These are phyloP conservation scores for Hybos culiciformis DNA, from an alignment of 2,888 invertebrate genomes.

Conservation along the genomic window DNA sequence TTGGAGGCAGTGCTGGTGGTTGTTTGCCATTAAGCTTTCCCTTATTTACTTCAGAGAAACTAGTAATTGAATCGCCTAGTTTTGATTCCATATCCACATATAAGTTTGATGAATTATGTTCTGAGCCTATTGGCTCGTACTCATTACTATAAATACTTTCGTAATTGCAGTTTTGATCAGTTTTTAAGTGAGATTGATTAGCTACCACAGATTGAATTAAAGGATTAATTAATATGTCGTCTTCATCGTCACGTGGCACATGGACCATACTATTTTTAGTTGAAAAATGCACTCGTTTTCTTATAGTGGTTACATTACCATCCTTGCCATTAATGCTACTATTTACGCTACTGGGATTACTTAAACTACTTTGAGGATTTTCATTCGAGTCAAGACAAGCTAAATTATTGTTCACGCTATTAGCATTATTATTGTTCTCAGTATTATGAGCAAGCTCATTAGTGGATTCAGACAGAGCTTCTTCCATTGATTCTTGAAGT, in stretches of 20 bases:
- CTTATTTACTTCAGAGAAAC: slow-evolving; percentile 23
- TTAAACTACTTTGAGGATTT: slow-evolving; percentile 16
- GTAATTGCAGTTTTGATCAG: slow-evolving; percentile 37
- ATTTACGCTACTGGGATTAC: slow-evolving; percentile 14
- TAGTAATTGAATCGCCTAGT: slow-evolving; percentile 28
- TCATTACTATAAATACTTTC: slow-evolving; percentile 60
- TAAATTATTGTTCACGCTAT: not conserved
- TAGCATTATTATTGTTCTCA: slow-evolving; percentile 4
- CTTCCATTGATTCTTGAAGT: slow-evolving; percentile 56
- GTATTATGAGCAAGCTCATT: not conserved
- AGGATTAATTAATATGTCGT: slow-evolving; percentile 9
- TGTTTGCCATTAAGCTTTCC: slow-evolving; percentile 25
- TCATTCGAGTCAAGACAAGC: too few species aligned
- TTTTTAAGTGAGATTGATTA: slow-evolving; percentile 19
- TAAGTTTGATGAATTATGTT: slow-evolving; percentile 39
- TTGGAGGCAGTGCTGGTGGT: slow-evolving; percentile 65
- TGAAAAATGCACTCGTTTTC: slow-evolving; percentile 48
- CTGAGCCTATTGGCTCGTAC: slow-evolving; percentile 50
- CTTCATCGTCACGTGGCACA: slow-evolving; percentile 30
- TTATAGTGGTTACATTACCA: slow-evolving; percentile 17
- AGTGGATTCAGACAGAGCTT: slow-evolving; percentile 19
- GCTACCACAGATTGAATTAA: slow-evolving; percentile 3
- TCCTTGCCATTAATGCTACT: slow-evolving; percentile 21
- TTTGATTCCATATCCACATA: slow-evolving; percentile 51
- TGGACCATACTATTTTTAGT: slow-evolving; percentile 46